phyloP scores from a whole-genome alignment of 2,797 vertebrate genomes.

The Myiotriccus ornatus region DNA sequence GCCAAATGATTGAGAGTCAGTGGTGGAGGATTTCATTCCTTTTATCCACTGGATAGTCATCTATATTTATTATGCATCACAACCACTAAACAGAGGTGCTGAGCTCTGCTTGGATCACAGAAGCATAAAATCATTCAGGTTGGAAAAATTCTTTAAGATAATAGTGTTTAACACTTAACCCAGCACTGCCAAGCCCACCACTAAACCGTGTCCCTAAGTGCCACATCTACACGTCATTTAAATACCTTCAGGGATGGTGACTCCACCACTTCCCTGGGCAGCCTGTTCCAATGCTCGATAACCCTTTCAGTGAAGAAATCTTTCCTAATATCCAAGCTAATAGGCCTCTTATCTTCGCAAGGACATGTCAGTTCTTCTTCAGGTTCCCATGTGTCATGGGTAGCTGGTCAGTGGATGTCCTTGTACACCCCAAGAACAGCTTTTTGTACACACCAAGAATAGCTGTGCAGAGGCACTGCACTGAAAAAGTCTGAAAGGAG shows the following conservation, averaged over 20 bases:
- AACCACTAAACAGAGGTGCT: not conserved
- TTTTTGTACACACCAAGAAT: not conserved
- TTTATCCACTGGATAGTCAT: not conserved
- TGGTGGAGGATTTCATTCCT: not conserved
- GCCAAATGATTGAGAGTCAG: rapidly evolving
- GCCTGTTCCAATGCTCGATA: not conserved
- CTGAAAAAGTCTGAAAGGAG: not conserved
- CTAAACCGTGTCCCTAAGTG: rapidly evolving
- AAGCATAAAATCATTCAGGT: not conserved
- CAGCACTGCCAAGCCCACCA: not conserved
- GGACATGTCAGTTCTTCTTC: not conserved
- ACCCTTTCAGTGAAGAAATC: too few relatives aligned
- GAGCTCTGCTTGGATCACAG: not conserved
- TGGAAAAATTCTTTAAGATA: not conserved
- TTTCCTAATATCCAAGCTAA: not conserved
- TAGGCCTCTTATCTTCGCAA: not conserved
- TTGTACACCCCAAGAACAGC: not conserved
- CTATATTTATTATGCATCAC: not conserved
- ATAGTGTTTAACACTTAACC: not conserved
- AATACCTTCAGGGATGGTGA: not conserved
- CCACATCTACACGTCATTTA: rapidly evolving
- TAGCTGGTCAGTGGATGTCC: not conserved
- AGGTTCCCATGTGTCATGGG: rapidly evolving
- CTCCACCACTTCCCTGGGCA: not conserved
- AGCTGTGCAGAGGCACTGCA: not conserved